A percentile compares a stretch with the other conserved stretches of the same genome.
These are phyloP conservation scores for Peucedramus taeniatus DNA, from an alignment of 2,113 vertebrate species.

Conservation along the genomic window DNA sequence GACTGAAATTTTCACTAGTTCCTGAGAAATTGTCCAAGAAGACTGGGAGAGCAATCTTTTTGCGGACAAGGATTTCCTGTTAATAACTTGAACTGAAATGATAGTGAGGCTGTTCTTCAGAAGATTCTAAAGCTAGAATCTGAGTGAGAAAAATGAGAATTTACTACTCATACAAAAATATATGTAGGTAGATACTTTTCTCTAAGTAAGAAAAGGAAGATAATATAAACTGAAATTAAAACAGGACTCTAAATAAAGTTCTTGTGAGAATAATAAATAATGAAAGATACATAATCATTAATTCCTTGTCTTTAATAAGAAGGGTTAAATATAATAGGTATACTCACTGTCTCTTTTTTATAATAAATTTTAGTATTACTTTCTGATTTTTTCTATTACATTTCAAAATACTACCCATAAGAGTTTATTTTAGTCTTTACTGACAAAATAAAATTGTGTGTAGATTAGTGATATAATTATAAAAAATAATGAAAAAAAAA, in stretches of 20 bases:
- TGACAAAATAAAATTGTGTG: background rate
- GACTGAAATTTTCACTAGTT: background rate
- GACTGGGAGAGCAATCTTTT: background rate
- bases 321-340: background rate
- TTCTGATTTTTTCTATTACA: background rate
- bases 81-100: background rate
- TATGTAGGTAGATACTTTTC: background rate
- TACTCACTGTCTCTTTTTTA: background rate
- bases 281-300: background rate
- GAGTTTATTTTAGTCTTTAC: background rate
- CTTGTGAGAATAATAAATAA: background rate
- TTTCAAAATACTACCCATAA: background rate
- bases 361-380: background rate
- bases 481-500: background rate
- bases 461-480: background rate
- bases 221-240: background rate
- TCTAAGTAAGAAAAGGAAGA: background rate
- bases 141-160: background rate
- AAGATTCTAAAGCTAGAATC: background rate
- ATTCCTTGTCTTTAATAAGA: background rate
- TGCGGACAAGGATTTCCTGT: background rate
- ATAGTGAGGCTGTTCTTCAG: background rate
- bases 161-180: background rate
- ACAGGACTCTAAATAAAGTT: background rate
- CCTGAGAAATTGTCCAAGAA: background rate